phyloP scores from a whole-genome alignment of 1,140 invertebrate species.

The Diorhabda carinulata region DNA sequence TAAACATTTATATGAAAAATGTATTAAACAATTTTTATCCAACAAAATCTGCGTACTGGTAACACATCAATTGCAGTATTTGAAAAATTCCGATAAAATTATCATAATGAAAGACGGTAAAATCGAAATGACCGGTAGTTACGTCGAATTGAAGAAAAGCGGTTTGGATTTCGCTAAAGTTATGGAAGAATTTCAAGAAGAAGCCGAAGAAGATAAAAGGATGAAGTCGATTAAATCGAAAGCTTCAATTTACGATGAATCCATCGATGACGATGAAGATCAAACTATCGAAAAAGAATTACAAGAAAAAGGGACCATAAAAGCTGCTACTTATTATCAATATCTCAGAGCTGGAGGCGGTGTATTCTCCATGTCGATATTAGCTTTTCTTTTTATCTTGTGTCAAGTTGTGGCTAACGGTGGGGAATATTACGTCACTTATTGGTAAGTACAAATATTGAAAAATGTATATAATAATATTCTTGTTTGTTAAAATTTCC shows the following conservation, averaged over 20 bases:
- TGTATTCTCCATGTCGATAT: conserved; percentile 50
- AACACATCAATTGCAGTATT: conserved; percentile 70
- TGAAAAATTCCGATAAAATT: conserved; percentile 57
- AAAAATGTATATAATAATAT: too few relatives aligned
- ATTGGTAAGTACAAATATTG: conserved; percentile 52
- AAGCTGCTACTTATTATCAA: conserved; percentile 54
- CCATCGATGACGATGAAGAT: conserved; percentile 35
- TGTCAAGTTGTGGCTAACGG: conserved; percentile 63
- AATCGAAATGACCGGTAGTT: conserved; percentile 49
- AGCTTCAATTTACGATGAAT: conserved; percentile 46
- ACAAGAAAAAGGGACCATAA: conserved; percentile 55
- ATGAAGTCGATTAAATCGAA: conserved; percentile 45
- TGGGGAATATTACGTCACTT: conserved; percentile 64
- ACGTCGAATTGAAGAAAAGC: conserved; percentile 45
- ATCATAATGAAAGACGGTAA: conserved; percentile 50
- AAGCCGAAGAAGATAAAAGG: conserved; percentile 44
- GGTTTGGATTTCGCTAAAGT: conserved; percentile 48
- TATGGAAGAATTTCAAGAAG: conserved; percentile 40
- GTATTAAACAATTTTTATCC: conserved; percentile 55
- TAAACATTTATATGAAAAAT: conserved; percentile 58
- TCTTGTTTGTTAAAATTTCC: too few relatives aligned
- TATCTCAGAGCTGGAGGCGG: conserved; percentile 62
- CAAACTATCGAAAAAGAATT: conserved; percentile 39
- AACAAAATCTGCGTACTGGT: conserved; percentile 69
- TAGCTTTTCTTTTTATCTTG: conserved; percentile 54